Evolutionary conservation across 2,888 invertebrate species (phyloP).

Genomic region (Lucinisca nassula): DNA sequence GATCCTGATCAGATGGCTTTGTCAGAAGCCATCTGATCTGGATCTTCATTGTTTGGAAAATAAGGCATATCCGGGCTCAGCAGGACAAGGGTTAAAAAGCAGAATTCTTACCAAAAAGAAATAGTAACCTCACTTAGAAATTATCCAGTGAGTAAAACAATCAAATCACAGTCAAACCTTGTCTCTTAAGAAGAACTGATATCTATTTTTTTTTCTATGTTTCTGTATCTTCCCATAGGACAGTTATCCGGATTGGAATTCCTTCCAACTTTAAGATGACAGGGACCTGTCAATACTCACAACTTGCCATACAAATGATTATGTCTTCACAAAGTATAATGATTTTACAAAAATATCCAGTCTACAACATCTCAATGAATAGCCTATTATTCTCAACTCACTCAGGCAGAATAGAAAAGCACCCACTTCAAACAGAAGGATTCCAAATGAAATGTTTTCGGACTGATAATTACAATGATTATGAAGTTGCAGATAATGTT

Average conservation of each 20-base stretch:
- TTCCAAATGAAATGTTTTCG: background rate
- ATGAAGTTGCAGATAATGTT: background rate
- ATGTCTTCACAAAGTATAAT: background rate
- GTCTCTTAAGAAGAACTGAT: no score
- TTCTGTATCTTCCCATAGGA: background rate
- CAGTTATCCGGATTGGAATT: background rate
- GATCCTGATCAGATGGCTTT: no score
- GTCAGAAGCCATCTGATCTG: no score
- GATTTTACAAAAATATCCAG: background rate
- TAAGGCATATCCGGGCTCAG: no score
- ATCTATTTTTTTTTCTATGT: background rate
- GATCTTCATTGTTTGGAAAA: no score
- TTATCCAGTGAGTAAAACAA: no score
- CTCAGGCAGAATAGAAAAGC: conserved; percentile 4
- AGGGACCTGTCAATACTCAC: background rate
- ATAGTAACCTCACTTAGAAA: no score
- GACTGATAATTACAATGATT: background rate
- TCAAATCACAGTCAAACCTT: no score
- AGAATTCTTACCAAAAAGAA: no score
- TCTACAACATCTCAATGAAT: background rate
- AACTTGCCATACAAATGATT: background rate
- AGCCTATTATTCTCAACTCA: background rate
- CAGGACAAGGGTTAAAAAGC: no score
- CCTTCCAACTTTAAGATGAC: background rate
- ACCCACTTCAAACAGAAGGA: background rate